Evolutionary conservation across 2,888 invertebrate species (phyloP), one percentile per base, ranked within the genome.

Genomic region (Drosophila rellima): DNA sequence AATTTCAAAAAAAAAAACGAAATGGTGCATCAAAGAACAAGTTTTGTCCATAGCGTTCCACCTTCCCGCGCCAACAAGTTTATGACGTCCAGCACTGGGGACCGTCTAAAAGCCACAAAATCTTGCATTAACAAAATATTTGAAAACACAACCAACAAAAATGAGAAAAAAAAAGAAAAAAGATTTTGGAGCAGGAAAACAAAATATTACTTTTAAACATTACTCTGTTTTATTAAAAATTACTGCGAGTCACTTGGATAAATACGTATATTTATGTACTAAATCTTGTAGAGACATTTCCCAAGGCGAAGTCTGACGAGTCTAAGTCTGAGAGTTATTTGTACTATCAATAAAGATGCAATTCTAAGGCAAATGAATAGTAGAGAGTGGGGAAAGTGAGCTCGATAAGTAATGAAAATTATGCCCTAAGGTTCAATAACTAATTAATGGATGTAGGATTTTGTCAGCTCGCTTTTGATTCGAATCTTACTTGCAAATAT

Each of bases 21-120:
- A 59, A 74, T 59, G 42, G 44, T 64, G 86, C 86, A 88, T 84
- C 84, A 84, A 84, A 88, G 84, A 71, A 74, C 78, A 82, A 80
- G 79, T 78, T 78, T 69, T 66, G 57, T 45, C 56, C 51, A 68
- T 64, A 55, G 44, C 63, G 40, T 56, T 17, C 35, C 44, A 56
- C 35, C 56, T 66, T 42, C 20, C 40, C 20, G 20, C 18, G 10
- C 18, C 17, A 15, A 13, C 31, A 17, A 7, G 35, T 37, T 39
- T 45, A 29, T 45, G 31, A 29, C 54, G 51, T 59, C 64, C 59
- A 65, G 57, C 50, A 40, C 40, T 29, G 51, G 35, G 29, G 51
- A 33, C 44, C 37, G 42, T 60, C 72, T 74, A 73, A 82, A 84
- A 85, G 77, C 80, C 82, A 62, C 80, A 74, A 67, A 79, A 65